Evolutionary conservation across 2,113 vertebrate genomes (phyloP).

Genomic region (Halcyon senegalensis): DNA sequence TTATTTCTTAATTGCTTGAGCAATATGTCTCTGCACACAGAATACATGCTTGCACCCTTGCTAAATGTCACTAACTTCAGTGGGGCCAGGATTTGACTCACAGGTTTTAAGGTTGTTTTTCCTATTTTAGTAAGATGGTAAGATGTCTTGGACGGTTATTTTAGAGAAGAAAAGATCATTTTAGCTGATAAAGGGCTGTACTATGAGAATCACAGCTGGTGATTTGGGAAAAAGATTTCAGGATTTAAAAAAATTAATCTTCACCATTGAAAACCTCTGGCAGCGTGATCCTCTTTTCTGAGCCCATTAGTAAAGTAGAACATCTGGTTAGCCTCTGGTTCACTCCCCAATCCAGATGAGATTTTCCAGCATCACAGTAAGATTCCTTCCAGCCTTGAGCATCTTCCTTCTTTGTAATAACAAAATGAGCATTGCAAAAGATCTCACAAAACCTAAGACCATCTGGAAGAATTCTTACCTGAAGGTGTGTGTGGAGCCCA

Average conservation of each 20-base stretch:
- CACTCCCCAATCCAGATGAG: not conserved
- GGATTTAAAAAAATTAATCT: not conserved
- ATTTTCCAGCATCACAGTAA: not conserved
- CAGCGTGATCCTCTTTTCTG: not conserved
- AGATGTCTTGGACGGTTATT: not conserved
- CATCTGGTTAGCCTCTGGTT: not conserved
- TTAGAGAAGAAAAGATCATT: not conserved
- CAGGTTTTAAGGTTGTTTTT: not conserved
- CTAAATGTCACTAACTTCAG: not conserved
- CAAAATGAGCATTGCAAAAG: not conserved
- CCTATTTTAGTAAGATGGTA: not conserved
- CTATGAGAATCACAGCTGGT: not conserved
- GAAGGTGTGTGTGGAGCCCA: not conserved
- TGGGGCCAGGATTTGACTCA: not conserved
- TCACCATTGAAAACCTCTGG: not conserved
- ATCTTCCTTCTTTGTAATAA: not conserved
- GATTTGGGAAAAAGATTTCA: not conserved
- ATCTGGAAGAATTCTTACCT: not conserved
- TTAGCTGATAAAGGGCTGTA: not conserved
- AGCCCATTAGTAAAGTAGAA: not conserved
- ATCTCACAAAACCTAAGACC: not conserved
- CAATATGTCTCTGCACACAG: not conserved
- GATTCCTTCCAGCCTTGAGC: not conserved
- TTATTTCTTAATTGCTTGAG: not conserved
- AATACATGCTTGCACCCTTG: not conserved